Evolutionary conservation across 2,888 invertebrate genomes (phyloP), one percentile per base, ranked within the genome.

Genomic region (Endomychus coccineus): DNA sequence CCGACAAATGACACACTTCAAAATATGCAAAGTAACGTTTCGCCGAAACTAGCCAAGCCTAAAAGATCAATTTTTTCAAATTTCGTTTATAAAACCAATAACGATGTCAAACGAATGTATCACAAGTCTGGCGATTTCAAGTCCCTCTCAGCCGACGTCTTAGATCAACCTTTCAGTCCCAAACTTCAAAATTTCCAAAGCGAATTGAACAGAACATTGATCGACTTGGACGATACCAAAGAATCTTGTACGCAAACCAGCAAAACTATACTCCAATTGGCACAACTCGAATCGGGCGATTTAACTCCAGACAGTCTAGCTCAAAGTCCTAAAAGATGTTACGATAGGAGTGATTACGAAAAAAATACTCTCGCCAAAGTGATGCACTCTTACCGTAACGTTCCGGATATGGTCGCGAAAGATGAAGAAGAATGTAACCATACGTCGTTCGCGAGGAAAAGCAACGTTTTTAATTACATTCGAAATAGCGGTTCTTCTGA

Each of bases 261-360:
- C 24, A 36, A 36, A 19, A 36, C 36, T 3, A 36, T 36, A 17
- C 10, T 36, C 2, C 15, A 36, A 10, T 19, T 36, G n/a, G 36
- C 36, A 5, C 11, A 30, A n/a, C 22, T 24, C 11, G 36, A 36
- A 17, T 36, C 22, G 7, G 52, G 44, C 5, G 37, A 50, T 27
- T 52, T 62, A 33, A 52, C 58, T 9, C 59, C 62, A 2, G 62
- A 64, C 40, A 62, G 62, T 51, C 48, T 62, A 43, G 41, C 41
- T 2, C 27, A 32, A 4, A 56, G 55, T 16, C 61, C 61, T 2
- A 19, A 19, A 19, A n/a, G n/a, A 13, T 24, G 17, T 22, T 33
- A 31, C 22, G 22, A 14, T 4, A 30, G 32, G 15, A 23, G 23
- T 10, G 16, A 24, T 4, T 16, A 16, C 11, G 23, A 24, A n/a